Base-by-base conservation (phyloP, 2,888 invertebrate genomes). In the Molorchus minor region DNA sequence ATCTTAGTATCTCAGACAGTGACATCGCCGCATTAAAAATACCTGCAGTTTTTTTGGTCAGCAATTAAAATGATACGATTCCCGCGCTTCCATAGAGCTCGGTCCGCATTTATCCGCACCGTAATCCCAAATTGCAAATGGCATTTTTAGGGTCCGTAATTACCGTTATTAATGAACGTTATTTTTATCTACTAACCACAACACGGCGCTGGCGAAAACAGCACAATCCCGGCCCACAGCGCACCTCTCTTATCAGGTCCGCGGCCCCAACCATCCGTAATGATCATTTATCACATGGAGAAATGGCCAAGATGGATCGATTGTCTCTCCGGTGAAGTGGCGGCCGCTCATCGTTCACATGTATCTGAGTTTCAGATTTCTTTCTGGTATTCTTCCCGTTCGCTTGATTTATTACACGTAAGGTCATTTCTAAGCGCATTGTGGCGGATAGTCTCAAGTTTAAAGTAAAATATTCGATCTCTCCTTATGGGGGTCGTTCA, bases 221-320 rank as follows among this genome's bases (percentile, higher is more conserved):
- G 21, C 29, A 44, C 13, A n/a, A n/a, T n/a, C 44, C 44, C 29
- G 8, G 13, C 8, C 21, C 33, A 56, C 53, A 53, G 58, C 55
- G 54, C 25, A 25, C 8, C 25, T 49, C 49, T 58, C 64, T 64
- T 64, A 64, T 64, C 64, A 47, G 64, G 41, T 58, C 44, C 25
- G 49, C 52, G 61, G 64, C 54, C 40, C 54, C 49, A 54, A 54
- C 64, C 68, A 73, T 74, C 74, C 64, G 68, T 74, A 73, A 72
- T 72, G 73, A 75, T 74, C 75, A 76, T 76, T 75, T 75, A 76
- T 76, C 76, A 75, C 74, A 63, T 68, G 65, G 64, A 65, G 71
- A 71, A 71, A 63, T 67, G 70, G 61, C 62, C 43, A 73, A 76
- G 75, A 76, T 75, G 64, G 72, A 76, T 76, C 75, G 74, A 75